Percentiles rank a stretch among this genome's conserved stretches.
Conservation (phyloP, 2,888 invertebrate species). For the Aphidoletes aphidimyza region DNA sequence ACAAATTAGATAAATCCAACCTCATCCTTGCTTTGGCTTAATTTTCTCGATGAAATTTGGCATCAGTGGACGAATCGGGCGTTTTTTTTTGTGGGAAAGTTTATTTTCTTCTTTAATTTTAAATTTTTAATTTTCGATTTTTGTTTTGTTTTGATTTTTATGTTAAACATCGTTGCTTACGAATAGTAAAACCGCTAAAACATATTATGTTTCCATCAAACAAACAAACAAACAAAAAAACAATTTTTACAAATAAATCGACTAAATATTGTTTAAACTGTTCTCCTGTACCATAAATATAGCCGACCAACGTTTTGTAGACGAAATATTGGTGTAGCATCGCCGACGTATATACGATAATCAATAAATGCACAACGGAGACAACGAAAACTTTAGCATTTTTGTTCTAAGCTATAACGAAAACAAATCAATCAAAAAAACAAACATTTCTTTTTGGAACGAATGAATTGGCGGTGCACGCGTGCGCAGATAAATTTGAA, state of each 20-base stretch:
- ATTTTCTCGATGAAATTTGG: not conserved
- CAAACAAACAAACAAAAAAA: constrained; percentile 56
- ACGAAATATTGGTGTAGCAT: constrained; percentile 66
- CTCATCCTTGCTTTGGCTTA: not conserved
- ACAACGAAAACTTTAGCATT: constrained; percentile 34
- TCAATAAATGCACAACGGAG: constrained; percentile 5
- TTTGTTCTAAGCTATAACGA: not conserved
- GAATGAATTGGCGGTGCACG: not conserved
- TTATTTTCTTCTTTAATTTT: not conserved
- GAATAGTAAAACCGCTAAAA: constrained; percentile 56
- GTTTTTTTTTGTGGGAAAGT: not conserved
- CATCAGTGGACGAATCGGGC: not conserved
- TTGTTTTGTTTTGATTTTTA: not conserved
- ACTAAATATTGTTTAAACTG: constrained; percentile 23
- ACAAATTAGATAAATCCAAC: too few species aligned
- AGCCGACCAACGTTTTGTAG: constrained; percentile 67
- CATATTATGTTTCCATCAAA: constrained; percentile 49
- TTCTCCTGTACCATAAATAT: constrained; percentile 56
- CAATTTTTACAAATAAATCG: constrained; percentile 56
- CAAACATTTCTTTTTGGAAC: constrained; percentile 29
- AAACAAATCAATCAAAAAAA: too few species aligned
- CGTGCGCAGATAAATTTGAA: not conserved
- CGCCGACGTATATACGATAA: constrained; percentile 63
- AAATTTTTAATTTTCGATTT: not conserved
- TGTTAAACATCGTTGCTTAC: not conserved